phyloP scores from a whole-genome alignment of 2,888 invertebrate genomes.

The Dusona sp. region DNA sequence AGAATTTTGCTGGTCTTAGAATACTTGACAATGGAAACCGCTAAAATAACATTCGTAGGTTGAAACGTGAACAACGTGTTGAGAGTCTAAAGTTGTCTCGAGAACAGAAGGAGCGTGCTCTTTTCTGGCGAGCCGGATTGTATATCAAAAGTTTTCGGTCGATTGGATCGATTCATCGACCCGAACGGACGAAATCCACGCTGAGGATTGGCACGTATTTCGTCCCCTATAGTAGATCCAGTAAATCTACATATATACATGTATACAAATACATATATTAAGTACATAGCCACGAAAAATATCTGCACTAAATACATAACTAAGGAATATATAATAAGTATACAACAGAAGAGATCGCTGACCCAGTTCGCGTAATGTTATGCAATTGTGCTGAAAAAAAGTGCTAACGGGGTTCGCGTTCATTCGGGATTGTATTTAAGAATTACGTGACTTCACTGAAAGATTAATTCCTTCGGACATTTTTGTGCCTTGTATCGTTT shows the following conservation, averaged over 20 bases:
- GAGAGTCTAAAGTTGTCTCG: slow-evolving; percentile 6
- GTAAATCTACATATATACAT: slow-evolving; percentile 1
- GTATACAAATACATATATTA: not conserved
- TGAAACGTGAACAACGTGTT: not conserved
- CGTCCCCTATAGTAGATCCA: not conserved
- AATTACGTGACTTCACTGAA: slow-evolving; percentile 74
- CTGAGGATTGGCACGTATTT: slow-evolving; percentile 21
- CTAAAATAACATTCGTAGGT: not conserved
- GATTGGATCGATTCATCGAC: slow-evolving; percentile 25
- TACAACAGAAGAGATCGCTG: slow-evolving; percentile 58
- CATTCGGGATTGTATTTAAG: slow-evolving; percentile 59
- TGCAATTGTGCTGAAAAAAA: slow-evolving; percentile 77
- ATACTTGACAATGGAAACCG: slow-evolving; percentile 16
- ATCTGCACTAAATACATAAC: slow-evolving; percentile 12
- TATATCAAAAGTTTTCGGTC: slow-evolving; percentile 17
- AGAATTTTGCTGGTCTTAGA: not conserved
- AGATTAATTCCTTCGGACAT: slow-evolving; percentile 42
- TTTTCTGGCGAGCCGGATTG: slow-evolving; percentile 1
- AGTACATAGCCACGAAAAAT: not conserved
- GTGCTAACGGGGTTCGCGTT: slow-evolving; percentile 71
- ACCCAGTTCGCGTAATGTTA: slow-evolving; percentile 78
- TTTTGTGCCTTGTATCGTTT: slow-evolving; percentile 22
- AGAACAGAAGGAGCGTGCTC: slow-evolving; percentile 33
- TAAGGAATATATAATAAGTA: not conserved
- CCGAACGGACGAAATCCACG: slow-evolving; percentile 8